A percentile compares a stretch with the other conserved stretches of the same genome.
Evolutionary conservation across 2,113 vertebrate genomes (phyloP).

Genomic region (Oxyruncus cristatus): DNA sequence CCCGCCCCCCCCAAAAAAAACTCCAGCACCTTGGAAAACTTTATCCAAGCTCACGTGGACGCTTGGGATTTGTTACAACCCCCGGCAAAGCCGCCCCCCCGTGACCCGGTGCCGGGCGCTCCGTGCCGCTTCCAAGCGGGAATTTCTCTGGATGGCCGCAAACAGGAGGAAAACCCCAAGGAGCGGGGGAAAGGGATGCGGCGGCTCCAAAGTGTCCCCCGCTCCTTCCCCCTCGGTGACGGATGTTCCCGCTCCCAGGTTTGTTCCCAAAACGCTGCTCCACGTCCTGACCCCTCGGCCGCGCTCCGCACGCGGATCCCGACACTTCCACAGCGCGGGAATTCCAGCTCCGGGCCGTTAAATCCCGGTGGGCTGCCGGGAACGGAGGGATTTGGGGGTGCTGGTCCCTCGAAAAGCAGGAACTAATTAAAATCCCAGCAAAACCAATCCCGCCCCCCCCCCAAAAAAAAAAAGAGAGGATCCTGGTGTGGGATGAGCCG

Average conservation of each 20-base stretch:
- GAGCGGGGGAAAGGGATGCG: rapidly evolving
- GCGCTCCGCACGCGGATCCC: not conserved
- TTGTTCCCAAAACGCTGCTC: rapidly evolving
- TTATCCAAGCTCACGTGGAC: not conserved
- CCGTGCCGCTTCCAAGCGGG: rapidly evolving
- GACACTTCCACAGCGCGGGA: rapidly evolving
- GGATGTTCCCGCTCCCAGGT: not conserved
- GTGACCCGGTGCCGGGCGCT: rapidly evolving
- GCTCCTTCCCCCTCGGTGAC: not conserved
- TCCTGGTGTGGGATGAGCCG: not conserved
- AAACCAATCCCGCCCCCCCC: not conserved
- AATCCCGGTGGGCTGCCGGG: not conserved
- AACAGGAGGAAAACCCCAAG: rapidly evolving
- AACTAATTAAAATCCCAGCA: not conserved
- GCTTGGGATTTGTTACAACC: rapidly evolving
- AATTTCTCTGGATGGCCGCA: rapidly evolving
- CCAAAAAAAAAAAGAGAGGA: rapidly evolving
- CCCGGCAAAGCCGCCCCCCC: not conserved
- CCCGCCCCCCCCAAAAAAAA: not conserved
- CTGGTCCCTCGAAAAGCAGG: rapidly evolving
- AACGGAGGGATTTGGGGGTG: rapidly evolving
- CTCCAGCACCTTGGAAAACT: not conserved
- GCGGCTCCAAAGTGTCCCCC: rapidly evolving
- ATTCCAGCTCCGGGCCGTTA: not conserved
- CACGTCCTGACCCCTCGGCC: no score